Base-by-base conservation (phyloP, 2,797 vertebrate species). In the Pseudochaenichthys georgianus region DNA sequence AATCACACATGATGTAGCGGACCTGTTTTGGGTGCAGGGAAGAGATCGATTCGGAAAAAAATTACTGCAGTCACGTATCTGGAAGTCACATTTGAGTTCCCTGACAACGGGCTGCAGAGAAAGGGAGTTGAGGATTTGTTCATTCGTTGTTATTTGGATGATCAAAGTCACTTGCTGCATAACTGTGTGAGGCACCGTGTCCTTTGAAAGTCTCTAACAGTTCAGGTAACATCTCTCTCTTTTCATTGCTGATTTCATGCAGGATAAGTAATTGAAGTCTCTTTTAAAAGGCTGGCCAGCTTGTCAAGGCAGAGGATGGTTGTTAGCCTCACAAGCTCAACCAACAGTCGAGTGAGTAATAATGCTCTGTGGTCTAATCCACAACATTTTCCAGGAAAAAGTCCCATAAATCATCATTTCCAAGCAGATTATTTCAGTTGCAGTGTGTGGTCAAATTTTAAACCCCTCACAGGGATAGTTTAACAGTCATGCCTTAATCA, bases 191-290 rank as follows among this genome's bases (percentile, higher is more conserved):
- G 13, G 65, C 60, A 34, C n/a, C 64, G 58, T 28, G 59, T 80
- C 83, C 69, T 68, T 68, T 82, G 5, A 75, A 80, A 64, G 73
- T 67, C 73, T 79, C n/a, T 42, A 38, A 7, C 50, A 41, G 13
- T 48, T 42, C 48, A 48, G 42, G n/a, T 2, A 54, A 57, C 38
- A n/a, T 60, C 47, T 77, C 47, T 77, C 42, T 21, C 23, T 28
- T 45, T 4, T 38, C 43, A 64, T 70, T 23, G 34, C 13, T 28
- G 28, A 43, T 54, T 15, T 19, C 0, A 23, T 59, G 61, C 42
- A 23, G 1, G 10, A 12, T 3, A 17, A 45, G 38, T 41, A 21
- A 57, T 43, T 15, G 21, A 55, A 54, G 58, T 73, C 23, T 2
- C 61, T 51, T 73, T 50, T n/a, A 47, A 77, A 77, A 66, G 6